phyloP scores from a whole-genome alignment of 2,888 invertebrate species.

The Spodoptera exigua region DNA sequence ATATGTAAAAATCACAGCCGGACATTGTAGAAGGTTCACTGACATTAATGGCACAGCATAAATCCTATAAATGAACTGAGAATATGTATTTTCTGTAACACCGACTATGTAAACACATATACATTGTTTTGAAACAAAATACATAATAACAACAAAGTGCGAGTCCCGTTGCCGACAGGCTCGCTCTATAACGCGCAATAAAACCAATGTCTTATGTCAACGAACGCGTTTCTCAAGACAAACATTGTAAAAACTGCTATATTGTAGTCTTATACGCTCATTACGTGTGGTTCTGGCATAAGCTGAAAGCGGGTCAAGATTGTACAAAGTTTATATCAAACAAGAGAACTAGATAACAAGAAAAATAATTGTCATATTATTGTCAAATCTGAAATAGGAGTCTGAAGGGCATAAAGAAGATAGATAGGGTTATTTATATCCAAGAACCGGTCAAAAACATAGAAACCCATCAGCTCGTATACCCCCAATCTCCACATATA shows the following conservation, averaged over 20 bases:
- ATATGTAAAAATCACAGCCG: too few species aligned
- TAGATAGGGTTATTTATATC: too few species aligned
- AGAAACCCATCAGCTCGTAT: too few species aligned
- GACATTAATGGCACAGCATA: slow-evolving; percentile 13
- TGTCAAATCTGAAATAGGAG: too few species aligned
- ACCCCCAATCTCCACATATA: too few species aligned
- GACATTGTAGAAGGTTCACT: too few species aligned
- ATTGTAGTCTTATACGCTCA: slow-evolving; percentile 36
- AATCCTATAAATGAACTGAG: slow-evolving; percentile 5
- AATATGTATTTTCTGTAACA: neutral
- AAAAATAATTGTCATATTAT: too few species aligned
- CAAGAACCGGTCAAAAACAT: too few species aligned
- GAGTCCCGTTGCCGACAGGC: slow-evolving; percentile 49
- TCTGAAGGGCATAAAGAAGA: too few species aligned
- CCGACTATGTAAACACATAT: slow-evolving; percentile 8
- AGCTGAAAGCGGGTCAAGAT: slow-evolving; percentile 24
- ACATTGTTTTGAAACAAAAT: slow-evolving; percentile 13
- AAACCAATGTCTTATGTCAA: slow-evolving; percentile 69
- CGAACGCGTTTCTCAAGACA: slow-evolving; percentile 55
- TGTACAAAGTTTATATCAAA: too few species aligned
- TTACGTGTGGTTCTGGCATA: slow-evolving; percentile 8
- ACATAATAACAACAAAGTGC: slow-evolving; percentile 38
- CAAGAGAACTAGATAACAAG: too few species aligned
- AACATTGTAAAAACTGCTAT: slow-evolving; percentile 61
- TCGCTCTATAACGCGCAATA: slow-evolving; percentile 53